Evolutionary conservation across 2,113 vertebrate species (phyloP), one percentile per base, ranked within the genome.

Genomic region (Sebastes fasciatus): DNA sequence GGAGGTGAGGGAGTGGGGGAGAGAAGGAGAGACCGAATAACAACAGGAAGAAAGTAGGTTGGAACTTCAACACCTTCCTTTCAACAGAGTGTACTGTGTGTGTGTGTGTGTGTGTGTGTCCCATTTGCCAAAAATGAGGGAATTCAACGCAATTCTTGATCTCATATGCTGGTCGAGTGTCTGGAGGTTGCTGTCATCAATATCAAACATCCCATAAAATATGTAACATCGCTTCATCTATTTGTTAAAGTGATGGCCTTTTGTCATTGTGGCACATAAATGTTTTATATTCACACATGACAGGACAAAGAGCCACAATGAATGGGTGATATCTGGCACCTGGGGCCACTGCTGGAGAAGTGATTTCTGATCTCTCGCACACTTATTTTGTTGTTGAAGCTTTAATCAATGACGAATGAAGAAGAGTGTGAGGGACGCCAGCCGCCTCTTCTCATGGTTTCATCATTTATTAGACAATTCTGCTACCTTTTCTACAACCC

Each of bases 21-120:
- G 3, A 19, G 4, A 34, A 34, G 34, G 34, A 34, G 34, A 34
- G 34, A 34, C 34, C 8, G 52, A 21, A 79, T 57, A 61, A 51
- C 57, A 40, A 49, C 14, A 40, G 40, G 26, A 40, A 79, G 43
- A 74, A 46, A 78, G 68, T 46, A 61, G 64, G 52, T 40, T 74
- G 48, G 55, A 63, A 72, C 77, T 72, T 82, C 49, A 63, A 78
- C 49, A 19, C 16, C 54, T 78, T 64, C 16, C 54, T 78, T 64
- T 74, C 46, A 55, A 16, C 8, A 21, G 34, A n/a, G 73, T 2
- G 26, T 45, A 49, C 21, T 12, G 61, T 55, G 65, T 63, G 46
- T 75, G 65, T 48, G 23, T 52, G 48, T 40, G 34, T 71, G 68
- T 43, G 69, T 16, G 69, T 6, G 51, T 42, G 12, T 73, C 45